Evolutionary conservation across 2,797 vertebrate species (phyloP), one percentile per base, ranked within the genome.

Genomic region (Hippopotamyrus pictus): DNA sequence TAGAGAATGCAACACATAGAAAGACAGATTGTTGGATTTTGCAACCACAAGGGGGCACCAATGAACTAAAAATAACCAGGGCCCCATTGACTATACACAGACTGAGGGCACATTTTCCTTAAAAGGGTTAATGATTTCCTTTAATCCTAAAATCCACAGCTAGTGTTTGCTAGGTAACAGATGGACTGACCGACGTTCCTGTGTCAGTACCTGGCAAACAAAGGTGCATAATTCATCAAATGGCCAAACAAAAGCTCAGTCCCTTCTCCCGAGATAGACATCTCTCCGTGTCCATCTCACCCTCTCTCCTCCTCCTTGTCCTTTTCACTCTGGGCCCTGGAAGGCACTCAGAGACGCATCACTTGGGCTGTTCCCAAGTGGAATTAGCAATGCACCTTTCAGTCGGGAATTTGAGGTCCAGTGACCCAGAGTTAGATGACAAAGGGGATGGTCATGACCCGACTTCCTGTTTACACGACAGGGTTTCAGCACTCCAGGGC

Each of bases 41-140:
- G 29, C 79, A 37, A 79, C 93, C 95, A 95, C 93, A 90, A 2
- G 93, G 54, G 69, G 94, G 1, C 29, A 48, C 54, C 65, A 89
- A 69, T 88, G 48, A 22, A 37, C 88, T 89, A 87, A 69, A 73
- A 88, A 85, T 86, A 22, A 82, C 4, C 17, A 50, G 29, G 41
- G 37, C 12, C 76, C 44, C 50, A 44, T 84, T 84, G 37, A 46
- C 41, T 65, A 11, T 12, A 82, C 19, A 89, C 41, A 62, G 44
- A 85, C 37, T 62, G n/a, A 85, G 44, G 41, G 53, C 19, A 17
- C n/a, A 79, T 84, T 62, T 17, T 59, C 51, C 51, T 44, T 46
- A 33, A 69, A 69, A 69, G 62, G 7, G 11, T 46, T 12, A 46
- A 59, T 89, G n/a, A 46, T 25, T 29, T 79, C 41, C 11, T 62